A percentile compares a stretch with the other conserved stretches of the same genome.
These are phyloP conservation scores for Steatornis caripensis DNA, from an alignment of 2,113 vertebrate genomes.

Conservation along the genomic window DNA sequence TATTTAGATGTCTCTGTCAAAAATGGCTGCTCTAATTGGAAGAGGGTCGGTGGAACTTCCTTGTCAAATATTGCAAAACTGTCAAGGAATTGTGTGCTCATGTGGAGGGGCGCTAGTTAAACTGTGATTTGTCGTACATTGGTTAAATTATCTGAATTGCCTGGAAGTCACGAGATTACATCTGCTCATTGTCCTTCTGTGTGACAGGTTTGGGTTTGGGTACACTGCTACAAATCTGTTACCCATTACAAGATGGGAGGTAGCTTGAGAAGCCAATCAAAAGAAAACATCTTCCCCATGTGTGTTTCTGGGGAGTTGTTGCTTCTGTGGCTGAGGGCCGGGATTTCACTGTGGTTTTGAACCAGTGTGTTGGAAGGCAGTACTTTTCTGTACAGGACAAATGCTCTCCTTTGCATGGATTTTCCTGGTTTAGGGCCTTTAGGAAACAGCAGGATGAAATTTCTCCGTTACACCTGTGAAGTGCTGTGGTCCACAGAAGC, in stretches of 20 bases:
- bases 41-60: not conserved
- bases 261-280: not conserved
- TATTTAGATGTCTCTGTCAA: not conserved
- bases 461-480: fast-evolving
- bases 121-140: fast-evolving
- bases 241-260: not conserved
- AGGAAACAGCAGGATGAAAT: not conserved
- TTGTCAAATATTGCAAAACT: not conserved
- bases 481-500: not conserved
- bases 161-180: not conserved
- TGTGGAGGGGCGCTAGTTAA: not conserved
- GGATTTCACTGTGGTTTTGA: not conserved
- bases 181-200: not conserved
- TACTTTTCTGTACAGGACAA: not conserved
- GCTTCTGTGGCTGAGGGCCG: not conserved
- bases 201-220: not conserved
- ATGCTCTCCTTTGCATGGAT: not conserved
- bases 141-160: not conserved
- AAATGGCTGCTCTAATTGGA: not conserved
- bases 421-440: too few species aligned
- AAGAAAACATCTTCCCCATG: not conserved
- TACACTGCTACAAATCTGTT: not conserved
- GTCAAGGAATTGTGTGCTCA: not conserved
- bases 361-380: not conserved
- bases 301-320: not conserved